These are phyloP conservation scores for Bombylius discolor DNA, from an alignment of 2,888 invertebrate genomes.

Conservation along the genomic window DNA sequence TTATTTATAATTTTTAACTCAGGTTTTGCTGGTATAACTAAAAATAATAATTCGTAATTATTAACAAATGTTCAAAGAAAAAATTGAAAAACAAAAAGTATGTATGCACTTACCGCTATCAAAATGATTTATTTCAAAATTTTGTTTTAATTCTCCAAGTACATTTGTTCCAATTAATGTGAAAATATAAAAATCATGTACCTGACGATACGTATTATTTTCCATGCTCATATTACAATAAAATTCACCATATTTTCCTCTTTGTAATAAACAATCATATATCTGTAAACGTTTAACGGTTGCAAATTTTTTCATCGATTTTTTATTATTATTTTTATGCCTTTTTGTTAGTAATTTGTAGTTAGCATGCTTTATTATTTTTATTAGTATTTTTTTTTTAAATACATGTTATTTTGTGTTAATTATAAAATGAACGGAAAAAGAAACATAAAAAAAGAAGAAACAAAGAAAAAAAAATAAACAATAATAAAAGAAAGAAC, in stretches of 20 bases:
- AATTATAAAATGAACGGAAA: background rate
- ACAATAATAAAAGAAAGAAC: too few relatives aligned
- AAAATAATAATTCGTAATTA: background rate
- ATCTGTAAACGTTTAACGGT: conserved; percentile 22
- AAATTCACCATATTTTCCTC: conserved; percentile 13
- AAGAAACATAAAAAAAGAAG: too few relatives aligned
- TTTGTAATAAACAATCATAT: conserved; percentile 32
- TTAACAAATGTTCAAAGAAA: background rate
- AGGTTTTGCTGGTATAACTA: conserved; percentile 25
- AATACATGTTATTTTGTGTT: background rate
- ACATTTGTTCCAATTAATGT: conserved; percentile 46
- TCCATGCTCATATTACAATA: conserved; percentile 8
- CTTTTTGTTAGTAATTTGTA: background rate
- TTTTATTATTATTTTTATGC: background rate
- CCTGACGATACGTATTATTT: conserved; percentile 37
- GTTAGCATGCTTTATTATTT: background rate
- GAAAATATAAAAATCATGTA: conserved; percentile 42
- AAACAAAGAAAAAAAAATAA: too few relatives aligned
- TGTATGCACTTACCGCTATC: conserved; percentile 15
- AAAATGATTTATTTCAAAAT: conserved; percentile 47
- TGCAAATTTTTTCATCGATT: background rate
- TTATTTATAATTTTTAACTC: conserved; percentile 21
- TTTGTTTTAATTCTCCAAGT: conserved; percentile 43
- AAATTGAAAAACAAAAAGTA: too few relatives aligned
- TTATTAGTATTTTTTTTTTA: too few relatives aligned